Percentiles rank a stretch among this genome's conserved stretches.
Evolutionary conservation across 2,888 invertebrate species (phyloP).

Genomic region (Crossocerus cetratus): DNA sequence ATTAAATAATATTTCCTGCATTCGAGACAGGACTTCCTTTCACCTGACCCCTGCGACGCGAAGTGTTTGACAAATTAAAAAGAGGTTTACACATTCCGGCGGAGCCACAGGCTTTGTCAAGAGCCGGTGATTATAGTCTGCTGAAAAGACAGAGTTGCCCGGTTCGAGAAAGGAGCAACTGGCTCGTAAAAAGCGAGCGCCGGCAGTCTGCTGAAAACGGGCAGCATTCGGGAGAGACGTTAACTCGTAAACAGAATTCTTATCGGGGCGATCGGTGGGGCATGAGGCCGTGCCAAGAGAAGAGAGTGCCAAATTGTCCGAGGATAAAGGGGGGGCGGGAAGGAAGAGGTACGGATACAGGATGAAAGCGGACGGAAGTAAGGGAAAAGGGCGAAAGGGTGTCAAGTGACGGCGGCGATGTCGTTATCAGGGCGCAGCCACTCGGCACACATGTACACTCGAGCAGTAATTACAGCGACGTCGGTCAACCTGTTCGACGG

Average conservation of each 20-base stretch:
- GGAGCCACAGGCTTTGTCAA: no score
- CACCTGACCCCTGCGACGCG: no score
- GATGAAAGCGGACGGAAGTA: no score
- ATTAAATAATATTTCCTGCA: no score
- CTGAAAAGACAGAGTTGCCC: no score
- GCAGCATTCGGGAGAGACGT: slow-evolving; percentile 4
- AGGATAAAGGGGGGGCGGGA: background rate
- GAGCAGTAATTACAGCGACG: slow-evolving; percentile 61
- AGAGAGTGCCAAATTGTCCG: background rate
- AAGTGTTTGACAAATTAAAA: no score
- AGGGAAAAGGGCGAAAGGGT: no score
- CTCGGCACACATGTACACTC: background rate
- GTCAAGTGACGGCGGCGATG: slow-evolving; percentile 37
- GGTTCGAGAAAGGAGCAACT: no score
- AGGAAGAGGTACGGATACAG: no score
- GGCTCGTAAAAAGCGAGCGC: slow-evolving; percentile 15
- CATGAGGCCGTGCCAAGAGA: background rate
- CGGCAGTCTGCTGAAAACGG: slow-evolving; percentile 6
- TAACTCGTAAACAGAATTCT: slow-evolving; percentile 7
- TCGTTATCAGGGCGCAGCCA: background rate
- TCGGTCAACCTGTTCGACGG: slow-evolving; percentile 69
- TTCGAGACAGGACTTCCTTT: no score
- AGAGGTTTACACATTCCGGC: no score
- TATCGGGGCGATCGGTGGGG: background rate
- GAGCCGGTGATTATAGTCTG: no score